Percentiles rank a stretch among this genome's conserved stretches.
Conservation (phyloP, 2,888 invertebrate species). For the Andrena trimmerana region DNA sequence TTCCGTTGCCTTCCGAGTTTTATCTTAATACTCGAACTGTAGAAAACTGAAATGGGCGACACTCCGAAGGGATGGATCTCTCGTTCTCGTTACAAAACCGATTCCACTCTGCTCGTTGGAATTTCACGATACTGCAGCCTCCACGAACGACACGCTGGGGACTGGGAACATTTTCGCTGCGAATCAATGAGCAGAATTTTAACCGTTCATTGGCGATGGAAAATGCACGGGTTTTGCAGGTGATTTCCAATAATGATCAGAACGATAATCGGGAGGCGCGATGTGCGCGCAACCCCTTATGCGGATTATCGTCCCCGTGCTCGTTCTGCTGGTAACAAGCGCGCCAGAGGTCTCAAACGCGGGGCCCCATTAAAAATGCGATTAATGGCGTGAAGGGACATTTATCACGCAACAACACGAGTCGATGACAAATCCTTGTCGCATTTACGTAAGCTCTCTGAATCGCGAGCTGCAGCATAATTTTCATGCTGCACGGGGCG, state of each 20-base stretch:
- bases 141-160: neutral
- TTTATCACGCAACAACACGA: no score
- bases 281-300: neutral
- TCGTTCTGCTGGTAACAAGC: neutral
- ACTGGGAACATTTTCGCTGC: neutral
- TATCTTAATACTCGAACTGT: neutral
- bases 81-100: neutral
- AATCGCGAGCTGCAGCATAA: neutral
- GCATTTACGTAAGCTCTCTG: neutral
- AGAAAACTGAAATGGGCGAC: neutral
- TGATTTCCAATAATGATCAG: conserved; percentile 9
- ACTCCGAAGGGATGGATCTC: neutral
- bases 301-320: conserved; percentile 1
- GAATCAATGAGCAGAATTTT: neutral
- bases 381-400: no score
- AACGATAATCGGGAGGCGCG: neutral
- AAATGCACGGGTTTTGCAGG: neutral
- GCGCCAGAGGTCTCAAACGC: neutral
- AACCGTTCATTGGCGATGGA: neutral
- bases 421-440: neutral
- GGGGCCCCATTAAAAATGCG: neutral
- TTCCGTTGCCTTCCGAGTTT: neutral
- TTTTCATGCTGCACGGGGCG: neutral
- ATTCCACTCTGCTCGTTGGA: neutral
- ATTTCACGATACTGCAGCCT: neutral